Percentiles rank a stretch among this genome's conserved stretches.
phyloP scores from a whole-genome alignment of 2,797 vertebrate species.

The Zenarchopterus dispar region DNA sequence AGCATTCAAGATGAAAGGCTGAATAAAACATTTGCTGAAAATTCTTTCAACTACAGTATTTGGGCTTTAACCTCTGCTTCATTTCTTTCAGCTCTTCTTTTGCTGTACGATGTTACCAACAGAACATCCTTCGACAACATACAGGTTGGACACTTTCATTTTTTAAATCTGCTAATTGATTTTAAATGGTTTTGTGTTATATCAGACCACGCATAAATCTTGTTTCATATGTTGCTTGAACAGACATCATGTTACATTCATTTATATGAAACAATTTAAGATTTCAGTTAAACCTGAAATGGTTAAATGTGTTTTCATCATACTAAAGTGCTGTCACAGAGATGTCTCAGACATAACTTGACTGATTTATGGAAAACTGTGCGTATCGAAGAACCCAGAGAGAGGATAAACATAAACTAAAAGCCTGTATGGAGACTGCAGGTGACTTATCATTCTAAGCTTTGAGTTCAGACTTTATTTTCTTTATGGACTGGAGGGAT shows the following conservation, averaged over 20 bases:
- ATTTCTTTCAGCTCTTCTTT: conserved; percentile 84
- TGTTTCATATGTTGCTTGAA: neutral
- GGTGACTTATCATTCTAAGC: no score
- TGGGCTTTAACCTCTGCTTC: conserved; percentile 8
- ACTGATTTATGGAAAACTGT: no score
- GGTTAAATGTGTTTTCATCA: no score
- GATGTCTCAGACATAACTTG: no score
- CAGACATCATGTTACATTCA: neutral
- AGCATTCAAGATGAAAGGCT: conserved; percentile 6
- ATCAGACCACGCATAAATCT: neutral
- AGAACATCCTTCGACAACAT: conserved; percentile 94
- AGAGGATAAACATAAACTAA: no score
- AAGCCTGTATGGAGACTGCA: no score
- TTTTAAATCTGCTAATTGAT: neutral
- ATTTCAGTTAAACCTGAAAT: no score
- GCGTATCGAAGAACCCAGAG: no score
- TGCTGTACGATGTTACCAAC: conserved; percentile 94
- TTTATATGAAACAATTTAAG: no score
- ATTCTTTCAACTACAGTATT: neutral
- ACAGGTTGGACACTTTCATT: conserved; percentile 73
- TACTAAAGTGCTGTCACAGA: no score
- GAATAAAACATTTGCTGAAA: conserved; percentile 5
- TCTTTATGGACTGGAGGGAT: no score
- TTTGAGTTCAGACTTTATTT: no score
- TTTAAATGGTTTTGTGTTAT: neutral